These are phyloP conservation scores for Monopis laevigella DNA, from an alignment of 2,888 invertebrate genomes.

Conservation along the genomic window DNA sequence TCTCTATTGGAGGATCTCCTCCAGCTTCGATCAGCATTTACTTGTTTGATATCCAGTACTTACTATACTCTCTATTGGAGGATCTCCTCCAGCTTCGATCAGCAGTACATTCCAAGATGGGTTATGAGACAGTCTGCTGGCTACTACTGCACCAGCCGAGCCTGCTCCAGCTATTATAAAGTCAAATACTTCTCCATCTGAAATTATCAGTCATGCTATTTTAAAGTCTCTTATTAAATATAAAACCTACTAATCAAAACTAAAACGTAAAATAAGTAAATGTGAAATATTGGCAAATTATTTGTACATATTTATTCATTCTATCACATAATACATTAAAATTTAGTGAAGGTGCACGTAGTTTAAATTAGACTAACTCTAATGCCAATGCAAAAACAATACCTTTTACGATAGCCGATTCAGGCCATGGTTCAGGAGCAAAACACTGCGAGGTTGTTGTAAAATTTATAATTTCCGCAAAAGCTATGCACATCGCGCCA, in stretches of 20 bases:
- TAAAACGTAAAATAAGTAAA: no score
- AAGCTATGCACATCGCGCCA: no score
- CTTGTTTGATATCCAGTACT: not conserved
- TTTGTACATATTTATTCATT: no score
- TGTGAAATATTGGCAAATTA: no score
- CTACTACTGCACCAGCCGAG: slow-evolving; percentile 81
- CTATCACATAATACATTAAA: no score
- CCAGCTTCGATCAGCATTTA: no score
- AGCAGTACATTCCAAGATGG: slow-evolving; percentile 75
- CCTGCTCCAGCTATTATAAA: slow-evolving; percentile 80
- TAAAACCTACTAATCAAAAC: no score
- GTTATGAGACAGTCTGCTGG: slow-evolving; percentile 74
- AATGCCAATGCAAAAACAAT: not conserved
- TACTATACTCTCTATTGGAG: slow-evolving; percentile 22
- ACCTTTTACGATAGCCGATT: not conserved
- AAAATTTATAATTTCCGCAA: not conserved
- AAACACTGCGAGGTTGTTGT: not conserved
- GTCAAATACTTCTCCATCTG: slow-evolving; percentile 66
- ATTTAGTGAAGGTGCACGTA: not conserved
- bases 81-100: slow-evolving; percentile 78
- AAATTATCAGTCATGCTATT: no score
- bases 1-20: no score
- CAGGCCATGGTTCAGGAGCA: not conserved
- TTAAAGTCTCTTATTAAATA: no score
- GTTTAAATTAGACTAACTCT: not conserved